These are phyloP conservation scores for Patella ulyssiponensis DNA, from an alignment of 2,888 invertebrate genomes.

Conservation along the genomic window DNA sequence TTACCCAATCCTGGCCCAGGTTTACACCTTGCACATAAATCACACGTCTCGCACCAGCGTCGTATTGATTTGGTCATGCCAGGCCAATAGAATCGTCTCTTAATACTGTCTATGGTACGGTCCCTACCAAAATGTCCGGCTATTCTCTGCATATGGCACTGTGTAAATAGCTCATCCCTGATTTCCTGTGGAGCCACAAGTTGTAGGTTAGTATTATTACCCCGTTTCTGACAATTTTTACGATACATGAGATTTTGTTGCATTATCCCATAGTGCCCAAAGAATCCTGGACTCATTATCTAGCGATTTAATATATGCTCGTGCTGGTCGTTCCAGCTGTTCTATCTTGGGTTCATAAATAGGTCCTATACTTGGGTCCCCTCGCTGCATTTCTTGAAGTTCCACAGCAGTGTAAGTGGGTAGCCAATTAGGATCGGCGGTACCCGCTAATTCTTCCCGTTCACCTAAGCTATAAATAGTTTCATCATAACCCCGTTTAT, in stretches of 20 bases:
- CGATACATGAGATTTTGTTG: slow-evolving; percentile 26
- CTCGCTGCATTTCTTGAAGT: not conserved
- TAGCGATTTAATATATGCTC: slow-evolving; percentile 11
- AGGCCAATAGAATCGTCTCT: slow-evolving; percentile 38
- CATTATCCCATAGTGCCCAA: slow-evolving; percentile 31
- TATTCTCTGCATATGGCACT: slow-evolving; percentile 30
- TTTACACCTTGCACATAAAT: slow-evolving; percentile 39
- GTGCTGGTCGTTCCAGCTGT: not conserved
- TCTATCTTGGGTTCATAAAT: not conserved
- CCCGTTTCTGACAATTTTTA: slow-evolving; percentile 10
- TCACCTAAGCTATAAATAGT: not conserved
- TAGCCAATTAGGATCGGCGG: not conserved
- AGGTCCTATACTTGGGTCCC: not conserved
- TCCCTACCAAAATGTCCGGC: slow-evolving; percentile 40
- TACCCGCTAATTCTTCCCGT: not conserved
- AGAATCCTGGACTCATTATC: slow-evolving; percentile 17
- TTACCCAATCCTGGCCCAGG: slow-evolving; percentile 38
- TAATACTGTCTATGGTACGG: slow-evolving; percentile 28
- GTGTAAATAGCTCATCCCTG: slow-evolving; percentile 28
- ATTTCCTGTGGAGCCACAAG: slow-evolving; percentile 31
- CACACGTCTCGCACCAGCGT: slow-evolving; percentile 36
- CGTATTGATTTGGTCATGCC: slow-evolving; percentile 26
- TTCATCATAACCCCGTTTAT: not conserved
- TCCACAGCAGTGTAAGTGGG: not conserved
- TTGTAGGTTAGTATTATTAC: slow-evolving; percentile 10